A percentile compares a stretch with the other conserved stretches of the same genome.
Conservation (phyloP, 2,888 invertebrate species). For the Conus canariensis region DNA sequence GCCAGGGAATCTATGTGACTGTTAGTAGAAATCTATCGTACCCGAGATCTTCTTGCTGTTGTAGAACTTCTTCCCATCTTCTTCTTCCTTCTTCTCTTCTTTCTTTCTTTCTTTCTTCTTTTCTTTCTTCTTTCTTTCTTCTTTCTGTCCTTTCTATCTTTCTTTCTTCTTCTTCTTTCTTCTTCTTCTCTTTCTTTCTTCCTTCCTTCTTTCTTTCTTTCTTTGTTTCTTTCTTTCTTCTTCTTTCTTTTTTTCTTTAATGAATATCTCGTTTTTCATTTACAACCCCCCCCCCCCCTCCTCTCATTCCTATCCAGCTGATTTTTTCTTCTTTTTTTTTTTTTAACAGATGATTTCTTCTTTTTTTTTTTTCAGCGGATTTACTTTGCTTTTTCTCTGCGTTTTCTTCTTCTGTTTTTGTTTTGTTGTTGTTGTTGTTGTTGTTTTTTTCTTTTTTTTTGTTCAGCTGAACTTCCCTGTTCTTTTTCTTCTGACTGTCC, state of each 20-base stretch:
- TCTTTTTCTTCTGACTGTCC: background rate
- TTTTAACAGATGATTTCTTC: background rate
- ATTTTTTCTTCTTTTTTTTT: too few relatives aligned
- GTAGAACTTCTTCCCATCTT: too few relatives aligned
- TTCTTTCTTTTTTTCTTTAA: background rate
- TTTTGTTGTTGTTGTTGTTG: background rate
- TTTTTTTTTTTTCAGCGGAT: background rate
- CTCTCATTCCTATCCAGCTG: too few relatives aligned
- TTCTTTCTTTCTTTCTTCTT: conserved; percentile 4
- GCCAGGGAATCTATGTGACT: too few relatives aligned
- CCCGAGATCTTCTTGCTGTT: too few relatives aligned
- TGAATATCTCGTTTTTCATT: background rate
- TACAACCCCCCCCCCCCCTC: background rate
- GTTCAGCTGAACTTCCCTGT: background rate
- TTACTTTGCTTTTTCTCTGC: background rate
- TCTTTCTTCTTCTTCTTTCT: background rate
- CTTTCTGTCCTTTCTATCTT: background rate
- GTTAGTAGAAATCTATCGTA: too few relatives aligned
- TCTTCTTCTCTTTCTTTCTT: background rate
- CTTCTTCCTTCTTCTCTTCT: background rate
- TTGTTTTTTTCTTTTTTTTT: too few relatives aligned
- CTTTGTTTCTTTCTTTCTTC: too few relatives aligned
- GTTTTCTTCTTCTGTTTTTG: background rate
- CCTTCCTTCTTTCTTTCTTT: too few relatives aligned
- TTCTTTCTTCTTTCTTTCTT: conserved; percentile 1